These are phyloP conservation scores for Drosophila buzzatii DNA, from an alignment of 2,888 invertebrate genomes.

Conservation along the genomic window DNA sequence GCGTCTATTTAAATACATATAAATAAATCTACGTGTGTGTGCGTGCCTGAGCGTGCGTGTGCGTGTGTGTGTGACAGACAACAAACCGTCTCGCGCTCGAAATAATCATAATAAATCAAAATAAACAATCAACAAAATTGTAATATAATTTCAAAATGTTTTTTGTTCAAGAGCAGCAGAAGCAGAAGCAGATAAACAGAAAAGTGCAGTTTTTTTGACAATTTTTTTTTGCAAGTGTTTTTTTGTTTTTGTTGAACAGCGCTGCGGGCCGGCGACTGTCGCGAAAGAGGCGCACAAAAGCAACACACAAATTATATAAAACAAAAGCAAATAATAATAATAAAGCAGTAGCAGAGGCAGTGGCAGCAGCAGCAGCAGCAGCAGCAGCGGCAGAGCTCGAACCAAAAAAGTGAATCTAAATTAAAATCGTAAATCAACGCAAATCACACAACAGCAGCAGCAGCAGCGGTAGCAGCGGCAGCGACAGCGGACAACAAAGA, in stretches of 20 bases:
- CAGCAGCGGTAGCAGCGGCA: slow-evolving; percentile 16
- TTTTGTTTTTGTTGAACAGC: slow-evolving; percentile 22
- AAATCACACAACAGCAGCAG: slow-evolving; percentile 33
- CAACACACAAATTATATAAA: slow-evolving; percentile 49
- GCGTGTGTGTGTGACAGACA: slow-evolving; percentile 45
- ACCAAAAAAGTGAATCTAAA: slow-evolving; percentile 45
- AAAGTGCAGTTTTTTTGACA: slow-evolving; percentile 41
- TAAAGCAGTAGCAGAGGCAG: not conserved
- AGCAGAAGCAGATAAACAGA: not conserved
- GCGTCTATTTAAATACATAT: slow-evolving; percentile 1
- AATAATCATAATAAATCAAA: slow-evolving; percentile 17
- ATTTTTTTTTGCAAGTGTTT: slow-evolving; percentile 47
- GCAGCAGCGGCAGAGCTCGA: slow-evolving; percentile 4
- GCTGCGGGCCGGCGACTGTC: slow-evolving; percentile 57
- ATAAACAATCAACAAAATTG: slow-evolving; percentile 24
- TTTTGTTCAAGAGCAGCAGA: not conserved
- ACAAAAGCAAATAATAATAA: slow-evolving; percentile 27
- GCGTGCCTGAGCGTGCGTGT: slow-evolving; percentile 20
- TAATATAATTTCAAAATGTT: not conserved
- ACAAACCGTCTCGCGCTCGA: slow-evolving; percentile 53
- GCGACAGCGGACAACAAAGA: slow-evolving; percentile 1
- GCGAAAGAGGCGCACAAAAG: slow-evolving; percentile 45
- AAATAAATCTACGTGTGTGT: slow-evolving; percentile 2
- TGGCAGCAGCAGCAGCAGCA: not conserved
- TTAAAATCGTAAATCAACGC: slow-evolving; percentile 60